Evolutionary conservation across 2,113 vertebrate species (phyloP).

Genomic region (Cettia cetti): DNA sequence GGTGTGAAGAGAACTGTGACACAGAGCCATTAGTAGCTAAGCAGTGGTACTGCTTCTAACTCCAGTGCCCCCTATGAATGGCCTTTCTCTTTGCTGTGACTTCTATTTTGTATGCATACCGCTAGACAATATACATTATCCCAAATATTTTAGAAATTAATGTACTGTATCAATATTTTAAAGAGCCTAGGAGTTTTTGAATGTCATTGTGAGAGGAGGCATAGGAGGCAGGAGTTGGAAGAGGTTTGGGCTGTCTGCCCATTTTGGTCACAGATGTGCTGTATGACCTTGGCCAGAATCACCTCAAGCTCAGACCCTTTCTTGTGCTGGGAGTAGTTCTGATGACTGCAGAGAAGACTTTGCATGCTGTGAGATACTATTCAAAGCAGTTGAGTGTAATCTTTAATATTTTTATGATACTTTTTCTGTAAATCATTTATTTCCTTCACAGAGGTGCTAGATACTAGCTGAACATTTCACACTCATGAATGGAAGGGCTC

Average conservation of each 20-base stretch:
- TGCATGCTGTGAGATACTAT: neutral
- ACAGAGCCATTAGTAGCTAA: neutral
- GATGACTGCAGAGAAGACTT: neutral
- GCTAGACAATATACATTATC: neutral
- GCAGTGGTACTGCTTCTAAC: neutral
- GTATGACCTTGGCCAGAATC: neutral
- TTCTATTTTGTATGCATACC: neutral
- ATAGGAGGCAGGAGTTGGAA: neutral
- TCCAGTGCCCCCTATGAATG: neutral
- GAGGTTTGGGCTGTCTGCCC: neutral
- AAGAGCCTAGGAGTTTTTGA: neutral
- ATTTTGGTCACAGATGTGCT: neutral
- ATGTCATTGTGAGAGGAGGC: neutral
- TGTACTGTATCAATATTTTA: constrained; percentile 11
- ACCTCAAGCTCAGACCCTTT: neutral
- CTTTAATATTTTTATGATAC: neutral
- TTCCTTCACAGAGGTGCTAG: neutral
- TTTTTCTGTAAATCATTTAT: neutral
- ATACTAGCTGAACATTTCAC: neutral
- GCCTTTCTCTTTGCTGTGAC: neutral
- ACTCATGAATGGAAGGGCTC: neutral
- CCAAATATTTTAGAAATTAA: constrained; percentile 13
- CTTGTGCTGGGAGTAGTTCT: neutral
- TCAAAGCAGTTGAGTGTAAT: neutral
- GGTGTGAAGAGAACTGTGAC: neutral